These are phyloP conservation scores for Cheilosia vulpina DNA, from an alignment of 2,888 invertebrate genomes.

Conservation along the genomic window DNA sequence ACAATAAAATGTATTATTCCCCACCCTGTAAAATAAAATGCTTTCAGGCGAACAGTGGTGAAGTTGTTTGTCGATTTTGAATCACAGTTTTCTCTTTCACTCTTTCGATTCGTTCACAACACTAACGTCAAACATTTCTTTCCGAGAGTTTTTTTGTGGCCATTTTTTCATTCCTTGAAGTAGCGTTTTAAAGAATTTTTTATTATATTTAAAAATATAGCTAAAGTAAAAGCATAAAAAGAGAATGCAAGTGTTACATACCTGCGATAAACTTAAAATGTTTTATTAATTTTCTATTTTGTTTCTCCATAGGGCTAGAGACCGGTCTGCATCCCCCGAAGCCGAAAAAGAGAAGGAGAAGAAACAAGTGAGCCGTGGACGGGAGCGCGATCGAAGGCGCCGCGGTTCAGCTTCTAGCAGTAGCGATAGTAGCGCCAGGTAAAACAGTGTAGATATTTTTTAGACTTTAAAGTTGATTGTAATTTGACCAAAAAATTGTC, in stretches of 20 bases:
- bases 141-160: slow-evolving; percentile 34
- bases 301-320: slow-evolving; percentile 87
- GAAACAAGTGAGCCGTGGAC: slow-evolving; percentile 81
- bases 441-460: slow-evolving; percentile 2
- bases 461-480: too few relatives aligned
- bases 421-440: slow-evolving; percentile 91
- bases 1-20: too few relatives aligned
- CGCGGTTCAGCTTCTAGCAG: slow-evolving; percentile 89
- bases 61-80: too few relatives aligned
- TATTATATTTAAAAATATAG: not conserved
- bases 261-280: not conserved
- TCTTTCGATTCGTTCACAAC: not conserved
- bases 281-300: not conserved
- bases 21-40: too few relatives aligned
- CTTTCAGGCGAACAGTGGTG: too few relatives aligned
- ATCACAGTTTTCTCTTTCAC: too few relatives aligned
- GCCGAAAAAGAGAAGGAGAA: slow-evolving; percentile 90
- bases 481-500: not conserved
- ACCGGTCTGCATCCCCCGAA: slow-evolving; percentile 88
- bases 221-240: not conserved
- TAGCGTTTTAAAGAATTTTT: not conserved
- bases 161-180: slow-evolving; percentile 33
- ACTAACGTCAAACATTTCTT: slow-evolving; percentile 53
- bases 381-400: slow-evolving; percentile 83
- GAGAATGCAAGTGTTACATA: slow-evolving; percentile 39